Evolutionary conservation across 1,140 invertebrate genomes (phyloP).

Genomic region (Eriosoma lanigerum): DNA sequence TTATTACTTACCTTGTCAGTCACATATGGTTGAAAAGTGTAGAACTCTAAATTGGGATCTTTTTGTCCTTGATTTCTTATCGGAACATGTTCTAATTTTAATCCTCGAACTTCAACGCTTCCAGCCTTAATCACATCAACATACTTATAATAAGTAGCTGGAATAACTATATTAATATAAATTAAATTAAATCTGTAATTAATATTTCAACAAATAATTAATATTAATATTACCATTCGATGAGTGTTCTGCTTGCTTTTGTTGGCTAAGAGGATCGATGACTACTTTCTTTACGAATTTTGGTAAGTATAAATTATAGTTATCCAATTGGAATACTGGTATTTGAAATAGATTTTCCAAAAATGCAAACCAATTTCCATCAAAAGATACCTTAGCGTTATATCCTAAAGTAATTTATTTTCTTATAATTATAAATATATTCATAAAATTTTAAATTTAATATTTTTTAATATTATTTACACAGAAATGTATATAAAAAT

Average conservation of each 20-base stretch:
- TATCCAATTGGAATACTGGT: constrained; percentile 72
- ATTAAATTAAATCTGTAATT: neutral
- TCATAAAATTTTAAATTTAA: neutral
- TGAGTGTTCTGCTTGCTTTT: neutral
- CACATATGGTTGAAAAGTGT: constrained; percentile 63
- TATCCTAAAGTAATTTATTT: constrained; percentile 34
- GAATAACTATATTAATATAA: constrained; percentile 57
- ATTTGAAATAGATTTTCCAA: constrained; percentile 94
- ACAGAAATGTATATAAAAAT: neutral
- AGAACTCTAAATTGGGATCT: constrained; percentile 76
- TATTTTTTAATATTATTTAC: neutral
- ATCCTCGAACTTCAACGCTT: constrained; percentile 81
- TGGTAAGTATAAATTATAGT: constrained; percentile 77
- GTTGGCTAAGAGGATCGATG: constrained; percentile 71
- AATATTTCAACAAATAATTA: too few species aligned
- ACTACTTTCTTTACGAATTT: constrained; percentile 77
- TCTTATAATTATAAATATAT: neutral
- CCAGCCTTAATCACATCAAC: constrained; percentile 76
- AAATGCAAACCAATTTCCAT: constrained; percentile 86
- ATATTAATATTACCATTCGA: neutral
- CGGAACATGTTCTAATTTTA: constrained; percentile 85
- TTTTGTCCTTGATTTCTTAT: constrained; percentile 69
- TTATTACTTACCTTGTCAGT: constrained; percentile 1
- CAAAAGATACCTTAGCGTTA: constrained; percentile 68
- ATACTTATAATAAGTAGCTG: constrained; percentile 72